Percentiles rank a stretch among this genome's conserved stretches.
phyloP scores from a whole-genome alignment of 1,140 invertebrate genomes.

The Dermatophagoides farinae region DNA sequence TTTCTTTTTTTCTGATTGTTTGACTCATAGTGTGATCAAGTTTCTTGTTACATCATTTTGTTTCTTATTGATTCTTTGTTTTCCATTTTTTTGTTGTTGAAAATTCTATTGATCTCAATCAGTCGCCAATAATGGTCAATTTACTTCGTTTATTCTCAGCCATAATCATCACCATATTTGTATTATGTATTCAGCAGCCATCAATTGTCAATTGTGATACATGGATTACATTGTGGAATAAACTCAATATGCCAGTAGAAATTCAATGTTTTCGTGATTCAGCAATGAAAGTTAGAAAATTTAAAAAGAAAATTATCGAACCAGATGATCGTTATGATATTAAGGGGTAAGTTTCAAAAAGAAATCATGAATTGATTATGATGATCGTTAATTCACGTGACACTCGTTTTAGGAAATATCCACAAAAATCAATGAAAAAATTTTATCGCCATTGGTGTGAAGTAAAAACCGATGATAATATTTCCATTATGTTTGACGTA shows the following conservation, averaged over 20 bases:
- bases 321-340: conserved; percentile 11
- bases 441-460: conserved; percentile 12
- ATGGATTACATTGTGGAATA: conserved; percentile 13
- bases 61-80: too few species aligned
- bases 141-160: too few species aligned
- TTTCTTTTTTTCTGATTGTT: too few species aligned
- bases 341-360: conserved; percentile 11
- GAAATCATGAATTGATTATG: too few species aligned
- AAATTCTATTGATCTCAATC: too few species aligned
- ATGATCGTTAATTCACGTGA: too few species aligned
- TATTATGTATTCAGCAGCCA: too few species aligned
- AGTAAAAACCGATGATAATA: background rate
- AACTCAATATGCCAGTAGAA: background rate
- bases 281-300: background rate
- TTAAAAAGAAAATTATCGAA: conserved; percentile 9
- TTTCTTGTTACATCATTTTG: too few species aligned
- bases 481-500: conserved; percentile 1
- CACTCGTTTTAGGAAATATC: conserved; percentile 7
- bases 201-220: background rate
- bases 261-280: conserved; percentile 1
- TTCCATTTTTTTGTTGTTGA: too few species aligned
- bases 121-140: too few species aligned
- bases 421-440: background rate
- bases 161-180: too few species aligned
- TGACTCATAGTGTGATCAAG: too few species aligned